phyloP scores from a whole-genome alignment of 2,113 vertebrate genomes.

The Orientallactaga bullata region DNA sequence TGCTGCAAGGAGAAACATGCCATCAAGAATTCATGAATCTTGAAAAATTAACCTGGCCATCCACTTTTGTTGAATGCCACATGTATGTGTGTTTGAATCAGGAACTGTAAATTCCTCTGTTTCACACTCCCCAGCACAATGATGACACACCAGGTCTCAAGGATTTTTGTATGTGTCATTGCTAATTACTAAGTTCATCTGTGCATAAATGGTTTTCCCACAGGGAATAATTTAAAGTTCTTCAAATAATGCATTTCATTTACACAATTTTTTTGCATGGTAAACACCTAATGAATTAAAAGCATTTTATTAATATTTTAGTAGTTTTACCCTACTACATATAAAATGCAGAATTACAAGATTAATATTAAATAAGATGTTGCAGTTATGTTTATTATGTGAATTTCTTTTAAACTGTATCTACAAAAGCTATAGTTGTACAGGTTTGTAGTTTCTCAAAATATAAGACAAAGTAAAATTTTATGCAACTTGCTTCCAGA shows the following conservation, averaged over 20 bases:
- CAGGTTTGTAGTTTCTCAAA: neutral
- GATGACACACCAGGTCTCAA: neutral
- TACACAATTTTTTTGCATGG: neutral
- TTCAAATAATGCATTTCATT: constrained; percentile 50
- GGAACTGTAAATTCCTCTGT: constrained; percentile 35
- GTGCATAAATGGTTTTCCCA: constrained; percentile 15
- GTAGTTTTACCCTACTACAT: neutral
- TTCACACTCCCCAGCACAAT: neutral
- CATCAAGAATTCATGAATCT: constrained; percentile 40
- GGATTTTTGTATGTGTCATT: constrained; percentile 48
- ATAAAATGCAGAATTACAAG: constrained; percentile 25
- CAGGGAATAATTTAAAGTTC: constrained; percentile 15
- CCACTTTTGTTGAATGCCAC: neutral
- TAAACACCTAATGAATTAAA: constrained; percentile 27
- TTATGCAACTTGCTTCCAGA: neutral
- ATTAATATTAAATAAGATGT: neutral
- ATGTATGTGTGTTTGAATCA: constrained; percentile 25
- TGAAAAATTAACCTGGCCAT: constrained; percentile 2
- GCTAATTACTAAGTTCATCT: constrained; percentile 56
- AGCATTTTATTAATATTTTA: constrained; percentile 53
- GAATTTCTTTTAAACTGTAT: neutral
- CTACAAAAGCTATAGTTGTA: neutral
- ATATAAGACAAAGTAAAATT: neutral
- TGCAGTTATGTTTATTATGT: neutral
- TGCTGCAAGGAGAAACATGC: neutral